Percentiles rank a stretch among this genome's conserved stretches.
Conservation (phyloP, 1,140 invertebrate genomes). For the Ceratosolen solmsi region DNA sequence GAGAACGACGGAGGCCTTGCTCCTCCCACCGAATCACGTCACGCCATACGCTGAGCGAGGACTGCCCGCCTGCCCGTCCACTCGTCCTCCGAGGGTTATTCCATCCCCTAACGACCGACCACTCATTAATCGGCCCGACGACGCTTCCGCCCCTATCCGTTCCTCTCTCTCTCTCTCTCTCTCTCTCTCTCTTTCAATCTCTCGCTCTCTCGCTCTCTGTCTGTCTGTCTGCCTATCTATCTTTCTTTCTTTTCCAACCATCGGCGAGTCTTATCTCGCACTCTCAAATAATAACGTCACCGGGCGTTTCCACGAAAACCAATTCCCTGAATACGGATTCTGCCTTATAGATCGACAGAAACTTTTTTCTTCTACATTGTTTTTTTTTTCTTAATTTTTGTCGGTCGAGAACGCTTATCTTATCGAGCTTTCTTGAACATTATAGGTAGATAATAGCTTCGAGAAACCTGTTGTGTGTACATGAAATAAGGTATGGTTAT, state of each 20-base stretch:
- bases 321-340: background rate
- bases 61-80: constrained; percentile 58
- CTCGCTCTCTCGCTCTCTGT: no score
- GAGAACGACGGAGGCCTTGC: constrained; percentile 64
- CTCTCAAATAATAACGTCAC: constrained; percentile 38
- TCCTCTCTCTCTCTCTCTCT: no score
- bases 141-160: background rate
- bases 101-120: constrained; percentile 54
- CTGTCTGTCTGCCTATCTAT: no score
- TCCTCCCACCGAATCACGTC: constrained; percentile 68
- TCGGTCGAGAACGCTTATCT: background rate
- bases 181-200: no score
- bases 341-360: background rate
- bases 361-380: background rate
- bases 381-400: background rate
- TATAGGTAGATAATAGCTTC: background rate
- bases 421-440: background rate
- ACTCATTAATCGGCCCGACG: constrained; percentile 25
- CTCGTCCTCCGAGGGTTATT: constrained; percentile 49
- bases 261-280: constrained; percentile 22
- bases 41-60: constrained; percentile 59
- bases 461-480: background rate
- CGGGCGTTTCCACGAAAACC: background rate
- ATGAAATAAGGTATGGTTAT: background rate
- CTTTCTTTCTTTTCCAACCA: background rate